phyloP scores from a whole-genome alignment of 2,113 vertebrate genomes.

The Tetrax tetrax region DNA sequence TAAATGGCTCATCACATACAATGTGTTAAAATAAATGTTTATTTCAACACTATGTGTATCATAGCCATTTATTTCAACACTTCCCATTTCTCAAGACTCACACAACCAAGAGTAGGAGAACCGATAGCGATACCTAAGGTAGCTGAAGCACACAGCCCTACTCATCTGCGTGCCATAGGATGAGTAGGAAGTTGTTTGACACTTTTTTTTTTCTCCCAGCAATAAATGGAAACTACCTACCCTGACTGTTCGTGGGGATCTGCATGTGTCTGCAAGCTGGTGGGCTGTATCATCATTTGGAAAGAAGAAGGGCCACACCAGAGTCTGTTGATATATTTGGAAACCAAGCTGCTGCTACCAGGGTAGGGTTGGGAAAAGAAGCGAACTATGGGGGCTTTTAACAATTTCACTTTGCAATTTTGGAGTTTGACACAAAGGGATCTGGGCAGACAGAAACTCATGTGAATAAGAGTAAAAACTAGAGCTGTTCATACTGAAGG shows the following conservation, averaged over 20 bases:
- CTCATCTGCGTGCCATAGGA: slow-evolving; percentile 5
- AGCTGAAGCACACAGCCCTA: slow-evolving; percentile 32
- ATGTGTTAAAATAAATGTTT: slow-evolving; percentile 82
- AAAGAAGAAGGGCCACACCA: not conserved
- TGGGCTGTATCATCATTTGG: not conserved
- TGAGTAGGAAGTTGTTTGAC: not conserved
- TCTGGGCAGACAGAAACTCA: not conserved
- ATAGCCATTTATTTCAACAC: slow-evolving; percentile 80
- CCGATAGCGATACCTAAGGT: slow-evolving; percentile 42
- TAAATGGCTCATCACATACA: slow-evolving; percentile 81
- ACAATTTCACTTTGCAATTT: not conserved
- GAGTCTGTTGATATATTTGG: not conserved
- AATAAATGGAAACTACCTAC: slow-evolving; percentile 45
- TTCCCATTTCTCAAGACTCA: slow-evolving; percentile 64
- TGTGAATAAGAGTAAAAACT: not conserved
- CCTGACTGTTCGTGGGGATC: not conserved
- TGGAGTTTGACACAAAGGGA: not conserved
- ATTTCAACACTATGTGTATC: slow-evolving; percentile 77
- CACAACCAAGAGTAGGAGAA: slow-evolving; percentile 54
- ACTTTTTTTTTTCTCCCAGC: not conserved
- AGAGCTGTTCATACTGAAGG: not conserved
- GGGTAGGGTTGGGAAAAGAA: not conserved
- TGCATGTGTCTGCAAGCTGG: not conserved
- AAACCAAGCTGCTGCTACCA: not conserved
- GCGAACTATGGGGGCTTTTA: not conserved